A percentile compares a stretch with the other conserved stretches of the same genome.
Conservation (phyloP, 2,797 vertebrate genomes). For the Mormyrus proboscirostris region DNA sequence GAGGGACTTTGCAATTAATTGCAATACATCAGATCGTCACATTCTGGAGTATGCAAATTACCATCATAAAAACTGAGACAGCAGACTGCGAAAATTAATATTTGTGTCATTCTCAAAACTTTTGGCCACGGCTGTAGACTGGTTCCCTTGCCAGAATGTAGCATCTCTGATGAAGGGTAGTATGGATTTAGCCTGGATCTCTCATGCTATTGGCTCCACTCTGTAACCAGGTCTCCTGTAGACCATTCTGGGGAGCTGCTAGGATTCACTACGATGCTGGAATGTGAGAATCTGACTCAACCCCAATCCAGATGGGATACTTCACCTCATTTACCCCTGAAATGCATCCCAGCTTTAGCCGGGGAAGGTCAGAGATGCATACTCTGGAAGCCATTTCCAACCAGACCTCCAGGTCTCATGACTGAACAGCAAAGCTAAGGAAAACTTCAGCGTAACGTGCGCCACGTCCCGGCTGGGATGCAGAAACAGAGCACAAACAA, state of each 20-base stretch:
- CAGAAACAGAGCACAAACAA: not conserved
- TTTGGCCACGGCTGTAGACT: not conserved
- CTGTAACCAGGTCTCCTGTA: not conserved
- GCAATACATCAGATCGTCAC: not conserved
- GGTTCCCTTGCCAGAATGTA: not conserved
- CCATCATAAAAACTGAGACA: not conserved
- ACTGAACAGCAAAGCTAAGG: not conserved
- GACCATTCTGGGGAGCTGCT: not conserved
- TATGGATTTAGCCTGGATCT: not conserved
- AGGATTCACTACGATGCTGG: not conserved
- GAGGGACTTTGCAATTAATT: not conserved
- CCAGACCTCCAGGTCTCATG: not conserved
- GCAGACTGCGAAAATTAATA: not conserved
- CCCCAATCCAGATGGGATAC: slow-evolving; percentile 11
- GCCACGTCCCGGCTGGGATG: not conserved
- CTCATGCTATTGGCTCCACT: not conserved
- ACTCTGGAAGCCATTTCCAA: not conserved
- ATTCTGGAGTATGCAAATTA: not conserved
- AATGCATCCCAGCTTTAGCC: not conserved
- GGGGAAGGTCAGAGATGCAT: not conserved
- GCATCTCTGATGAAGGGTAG: not conserved
- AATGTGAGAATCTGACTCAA: not conserved
- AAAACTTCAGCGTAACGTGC: not conserved
- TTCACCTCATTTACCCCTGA: slow-evolving; percentile 1
- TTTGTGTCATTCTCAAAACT: not conserved